These are phyloP conservation scores for Eupithecia inturbata DNA, from an alignment of 2,888 invertebrate genomes.

Conservation along the genomic window DNA sequence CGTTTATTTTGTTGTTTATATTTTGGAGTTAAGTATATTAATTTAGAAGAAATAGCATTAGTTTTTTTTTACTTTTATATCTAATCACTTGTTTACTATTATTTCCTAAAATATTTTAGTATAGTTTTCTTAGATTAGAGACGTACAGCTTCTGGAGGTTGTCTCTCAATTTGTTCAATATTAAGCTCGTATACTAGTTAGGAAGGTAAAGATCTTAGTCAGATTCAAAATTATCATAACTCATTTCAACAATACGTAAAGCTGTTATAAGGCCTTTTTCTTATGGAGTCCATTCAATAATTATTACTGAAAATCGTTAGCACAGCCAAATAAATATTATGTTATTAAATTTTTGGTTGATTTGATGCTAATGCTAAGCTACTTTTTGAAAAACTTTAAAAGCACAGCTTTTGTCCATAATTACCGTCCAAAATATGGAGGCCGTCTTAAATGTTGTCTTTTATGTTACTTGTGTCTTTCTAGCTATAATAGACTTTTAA, in stretches of 20 bases:
- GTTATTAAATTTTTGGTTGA: neutral
- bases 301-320: neutral
- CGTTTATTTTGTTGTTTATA: no score
- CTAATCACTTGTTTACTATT: neutral
- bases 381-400: constrained; percentile 31
- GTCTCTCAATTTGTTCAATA: neutral
- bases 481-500: neutral
- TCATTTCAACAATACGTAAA: neutral
- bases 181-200: constrained; percentile 1
- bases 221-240: neutral
- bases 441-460: constrained; percentile 59
- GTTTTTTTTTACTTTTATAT: neutral
- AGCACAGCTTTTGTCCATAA: constrained; percentile 67
- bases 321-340: constrained; percentile 1
- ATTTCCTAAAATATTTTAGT: no score
- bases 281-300: constrained; percentile 19
- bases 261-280: constrained; percentile 1
- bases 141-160: neutral
- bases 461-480: neutral
- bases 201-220: neutral
- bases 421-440: constrained; percentile 68
- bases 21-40: neutral
- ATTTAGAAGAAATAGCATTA: neutral
- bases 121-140: neutral
- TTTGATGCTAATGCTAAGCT: constrained; percentile 16